A percentile compares a stretch with the other conserved stretches of the same genome.
Conservation (phyloP, 2,797 vertebrate genomes). For the Trachurus trachurus region DNA sequence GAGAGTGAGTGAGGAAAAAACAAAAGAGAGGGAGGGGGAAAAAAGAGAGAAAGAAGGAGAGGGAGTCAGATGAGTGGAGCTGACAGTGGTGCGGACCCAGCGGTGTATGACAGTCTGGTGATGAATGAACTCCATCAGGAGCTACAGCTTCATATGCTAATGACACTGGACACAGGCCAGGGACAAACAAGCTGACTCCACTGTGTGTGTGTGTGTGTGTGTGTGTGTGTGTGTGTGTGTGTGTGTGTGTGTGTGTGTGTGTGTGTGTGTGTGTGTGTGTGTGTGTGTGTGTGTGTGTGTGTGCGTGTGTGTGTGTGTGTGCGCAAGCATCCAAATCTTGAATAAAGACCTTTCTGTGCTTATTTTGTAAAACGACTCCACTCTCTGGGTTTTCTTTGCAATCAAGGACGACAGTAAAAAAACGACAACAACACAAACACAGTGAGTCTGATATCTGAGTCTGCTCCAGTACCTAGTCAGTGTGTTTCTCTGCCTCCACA, state of each 20-base stretch:
- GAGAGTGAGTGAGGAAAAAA: background rate
- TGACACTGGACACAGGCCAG: conserved; percentile 59
- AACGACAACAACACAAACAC: background rate
- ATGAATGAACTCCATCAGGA: conserved; percentile 68
- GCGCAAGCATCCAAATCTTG: background rate
- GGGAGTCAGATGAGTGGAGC: conserved; percentile 43
- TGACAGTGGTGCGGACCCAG: conserved; percentile 37
- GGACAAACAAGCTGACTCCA: conserved; percentile 13
- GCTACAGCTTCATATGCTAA: conserved; percentile 65
- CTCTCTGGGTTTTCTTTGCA: background rate
- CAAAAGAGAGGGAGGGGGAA: background rate
- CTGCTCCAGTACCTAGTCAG: background rate
- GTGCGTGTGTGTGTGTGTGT: conserved; percentile 10
- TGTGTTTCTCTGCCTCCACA: no score
- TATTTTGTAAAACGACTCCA: background rate
- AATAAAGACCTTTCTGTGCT: background rate
- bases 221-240: no score
- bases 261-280: conserved; percentile 11
- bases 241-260: background rate
- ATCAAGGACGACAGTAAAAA: background rate
- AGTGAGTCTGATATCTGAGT: background rate
- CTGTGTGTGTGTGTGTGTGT: background rate
- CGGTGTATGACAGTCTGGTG: conserved; percentile 58
- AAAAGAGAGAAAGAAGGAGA: background rate
- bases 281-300: background rate